Conservation (phyloP, 2,113 vertebrate genomes). For the Pluvianellus socialis region DNA sequence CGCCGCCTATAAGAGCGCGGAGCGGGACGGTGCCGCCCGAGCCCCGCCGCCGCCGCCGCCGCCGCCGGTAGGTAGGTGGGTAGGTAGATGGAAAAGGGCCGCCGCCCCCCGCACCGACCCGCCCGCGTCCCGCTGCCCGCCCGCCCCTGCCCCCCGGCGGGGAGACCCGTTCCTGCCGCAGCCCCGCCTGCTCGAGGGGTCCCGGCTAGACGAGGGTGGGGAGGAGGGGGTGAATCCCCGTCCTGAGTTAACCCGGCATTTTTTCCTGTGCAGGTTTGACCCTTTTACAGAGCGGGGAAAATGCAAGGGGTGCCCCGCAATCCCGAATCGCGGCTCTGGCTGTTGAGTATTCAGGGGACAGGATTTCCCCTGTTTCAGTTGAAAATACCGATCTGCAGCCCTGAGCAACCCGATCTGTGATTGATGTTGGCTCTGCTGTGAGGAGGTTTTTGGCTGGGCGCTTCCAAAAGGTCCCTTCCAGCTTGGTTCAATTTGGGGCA, state of each 20-base stretch:
- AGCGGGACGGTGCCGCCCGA: not conserved
- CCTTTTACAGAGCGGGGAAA: not conserved
- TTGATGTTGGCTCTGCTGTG: not conserved
- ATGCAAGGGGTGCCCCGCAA: rapidly evolving
- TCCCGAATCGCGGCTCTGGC: not conserved
- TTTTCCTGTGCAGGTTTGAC: rapidly evolving
- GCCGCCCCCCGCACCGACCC: not conserved
- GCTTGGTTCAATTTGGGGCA: not conserved
- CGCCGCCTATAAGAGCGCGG: not conserved
- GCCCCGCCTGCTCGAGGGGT: not conserved
- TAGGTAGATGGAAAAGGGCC: too few species aligned
- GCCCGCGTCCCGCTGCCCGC: not conserved
- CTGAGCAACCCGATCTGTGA: not conserved
- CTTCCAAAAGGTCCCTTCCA: not conserved
- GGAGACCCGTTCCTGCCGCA: too few species aligned
- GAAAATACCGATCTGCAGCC: not conserved
- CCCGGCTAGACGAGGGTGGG: not conserved
- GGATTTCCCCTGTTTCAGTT: not conserved
- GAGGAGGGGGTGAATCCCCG: not conserved
- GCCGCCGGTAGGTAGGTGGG: not conserved
- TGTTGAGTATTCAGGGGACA: not conserved
- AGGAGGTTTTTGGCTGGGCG: not conserved
- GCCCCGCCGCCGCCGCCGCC: not conserved
- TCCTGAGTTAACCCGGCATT: rapidly evolving
- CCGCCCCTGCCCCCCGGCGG: not conserved